phyloP scores from a whole-genome alignment of 2,888 invertebrate species.

The Anticlea derivata region DNA sequence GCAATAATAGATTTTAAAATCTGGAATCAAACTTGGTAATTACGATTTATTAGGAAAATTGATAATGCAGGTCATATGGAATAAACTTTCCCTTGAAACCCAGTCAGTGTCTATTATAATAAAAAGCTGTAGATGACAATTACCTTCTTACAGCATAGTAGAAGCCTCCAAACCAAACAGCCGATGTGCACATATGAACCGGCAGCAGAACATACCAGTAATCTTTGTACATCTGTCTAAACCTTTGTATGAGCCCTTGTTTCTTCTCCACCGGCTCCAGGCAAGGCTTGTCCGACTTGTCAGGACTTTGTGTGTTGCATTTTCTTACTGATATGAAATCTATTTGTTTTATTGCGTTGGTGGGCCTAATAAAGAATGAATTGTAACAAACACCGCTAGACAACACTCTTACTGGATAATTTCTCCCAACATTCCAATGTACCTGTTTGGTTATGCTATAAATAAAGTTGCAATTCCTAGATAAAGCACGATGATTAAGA shows the following conservation, averaged over 20 bases:
- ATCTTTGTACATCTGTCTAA: conserved; percentile 96
- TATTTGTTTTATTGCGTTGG: conserved; percentile 42
- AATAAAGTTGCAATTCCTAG: conserved; percentile 55
- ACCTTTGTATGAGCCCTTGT: conserved; percentile 72
- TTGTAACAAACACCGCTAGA: conserved; percentile 56
- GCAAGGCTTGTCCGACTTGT: conserved; percentile 37
- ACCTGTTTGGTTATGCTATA: conserved; percentile 63
- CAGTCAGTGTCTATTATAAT: too few relatives aligned
- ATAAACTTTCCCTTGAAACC: too few relatives aligned
- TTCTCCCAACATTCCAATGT: conserved; percentile 56
- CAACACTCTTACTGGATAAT: conserved; percentile 53
- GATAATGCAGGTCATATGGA: too few relatives aligned
- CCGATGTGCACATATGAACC: conserved; percentile 95
- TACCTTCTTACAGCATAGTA: conserved; percentile 95
- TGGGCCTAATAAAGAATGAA: conserved; percentile 35
- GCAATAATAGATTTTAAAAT: too few relatives aligned
- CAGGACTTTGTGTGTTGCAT: conserved; percentile 46
- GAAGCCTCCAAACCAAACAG: conserved; percentile 94
- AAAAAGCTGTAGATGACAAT: conserved; percentile 39
- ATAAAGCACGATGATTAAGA: conserved; percentile 58
- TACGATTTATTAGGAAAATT: too few relatives aligned
- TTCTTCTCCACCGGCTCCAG: conserved; percentile 63
- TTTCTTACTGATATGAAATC: conserved; percentile 42
- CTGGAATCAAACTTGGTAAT: too few relatives aligned
- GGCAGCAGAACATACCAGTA: conserved; percentile 98